Conservation (phyloP, 2,113 vertebrate genomes). For the Actenoides hombroni region DNA sequence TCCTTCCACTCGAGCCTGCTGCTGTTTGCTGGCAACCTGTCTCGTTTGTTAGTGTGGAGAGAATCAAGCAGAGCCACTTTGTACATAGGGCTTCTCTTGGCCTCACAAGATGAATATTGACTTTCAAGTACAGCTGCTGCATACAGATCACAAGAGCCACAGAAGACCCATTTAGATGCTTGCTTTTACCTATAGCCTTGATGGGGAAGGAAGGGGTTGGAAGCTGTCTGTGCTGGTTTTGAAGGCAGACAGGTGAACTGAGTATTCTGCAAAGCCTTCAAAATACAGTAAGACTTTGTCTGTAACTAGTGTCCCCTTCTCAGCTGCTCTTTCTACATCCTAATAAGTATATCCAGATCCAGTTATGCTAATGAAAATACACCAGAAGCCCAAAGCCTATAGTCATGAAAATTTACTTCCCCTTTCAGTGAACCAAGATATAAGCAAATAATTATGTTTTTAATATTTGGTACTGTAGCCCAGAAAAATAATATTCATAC, state of each 20-base stretch:
- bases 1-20: neutral
- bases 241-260: neutral
- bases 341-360: neutral
- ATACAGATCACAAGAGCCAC: neutral
- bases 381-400: neutral
- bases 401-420: constrained; percentile 1
- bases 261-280: neutral
- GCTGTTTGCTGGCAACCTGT: neutral
- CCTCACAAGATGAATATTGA: neutral
- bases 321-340: neutral
- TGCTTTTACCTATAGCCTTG: neutral
- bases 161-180: neutral
- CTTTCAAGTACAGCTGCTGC: neutral
- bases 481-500: constrained; percentile 41
- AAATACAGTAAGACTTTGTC: neutral
- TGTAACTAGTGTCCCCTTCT: neutral
- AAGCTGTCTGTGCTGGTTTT: neutral
- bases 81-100: neutral
- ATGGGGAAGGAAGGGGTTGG: neutral
- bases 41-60: neutral
- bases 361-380: neutral
- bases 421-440: constrained; percentile 5
- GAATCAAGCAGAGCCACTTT: neutral
- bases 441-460: constrained; percentile 56
- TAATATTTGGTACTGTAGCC: constrained; percentile 34